A percentile compares a stretch with the other conserved stretches of the same genome.
These are phyloP conservation scores for Agriopis leucophaearia DNA, from an alignment of 2,888 invertebrate species.

Conservation along the genomic window DNA sequence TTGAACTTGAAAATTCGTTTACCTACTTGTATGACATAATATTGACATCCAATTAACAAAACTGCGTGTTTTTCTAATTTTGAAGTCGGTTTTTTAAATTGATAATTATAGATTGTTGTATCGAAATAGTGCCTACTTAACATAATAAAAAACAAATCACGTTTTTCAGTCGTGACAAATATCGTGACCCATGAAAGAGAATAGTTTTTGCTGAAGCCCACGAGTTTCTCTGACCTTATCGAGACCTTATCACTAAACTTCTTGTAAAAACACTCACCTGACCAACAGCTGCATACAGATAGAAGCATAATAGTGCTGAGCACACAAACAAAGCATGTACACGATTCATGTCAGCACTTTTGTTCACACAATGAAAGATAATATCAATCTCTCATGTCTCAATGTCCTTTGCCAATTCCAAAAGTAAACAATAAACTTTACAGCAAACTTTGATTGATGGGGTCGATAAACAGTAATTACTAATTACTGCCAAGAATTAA, in stretches of 20 bases:
- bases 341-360: conserved; percentile 61
- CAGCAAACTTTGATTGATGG: conserved; percentile 38
- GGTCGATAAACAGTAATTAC: conserved; percentile 40
- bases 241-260: conserved; percentile 28
- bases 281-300: conserved; percentile 53
- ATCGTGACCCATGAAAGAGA: conserved; percentile 10
- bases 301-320: conserved; percentile 57
- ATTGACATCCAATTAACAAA: no score
- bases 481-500: conserved; percentile 42
- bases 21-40: no score
- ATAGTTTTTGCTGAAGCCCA: conserved; percentile 20
- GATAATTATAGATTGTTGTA: no score
- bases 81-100: no score
- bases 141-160: background rate
- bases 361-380: conserved; percentile 44
- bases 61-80: no score
- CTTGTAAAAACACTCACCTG: conserved; percentile 58
- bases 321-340: conserved; percentile 62
- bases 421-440: conserved; percentile 37
- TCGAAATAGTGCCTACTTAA: background rate
- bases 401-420: conserved; percentile 45
- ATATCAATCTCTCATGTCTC: conserved; percentile 53
- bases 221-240: conserved; percentile 27
- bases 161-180: conserved; percentile 20
- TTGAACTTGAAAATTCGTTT: no score